Evolutionary conservation across 2,888 invertebrate species (phyloP).

Genomic region (Cantharis rustica): DNA sequence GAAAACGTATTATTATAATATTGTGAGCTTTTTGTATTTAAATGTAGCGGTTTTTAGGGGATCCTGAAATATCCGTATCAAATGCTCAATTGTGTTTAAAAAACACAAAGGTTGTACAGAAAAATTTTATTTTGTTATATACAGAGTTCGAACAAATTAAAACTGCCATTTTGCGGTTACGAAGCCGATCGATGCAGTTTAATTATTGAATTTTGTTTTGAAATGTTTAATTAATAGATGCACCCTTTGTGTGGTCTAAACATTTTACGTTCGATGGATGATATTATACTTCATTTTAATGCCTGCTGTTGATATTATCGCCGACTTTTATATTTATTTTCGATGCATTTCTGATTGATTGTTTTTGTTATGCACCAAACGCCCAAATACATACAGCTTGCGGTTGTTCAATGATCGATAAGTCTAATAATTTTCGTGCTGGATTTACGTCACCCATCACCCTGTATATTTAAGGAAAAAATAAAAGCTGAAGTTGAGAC

Average conservation of each 20-base stretch:
- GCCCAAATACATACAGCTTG: background rate
- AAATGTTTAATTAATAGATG: background rate
- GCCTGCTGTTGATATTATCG: background rate
- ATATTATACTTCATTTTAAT: background rate
- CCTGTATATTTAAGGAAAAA: background rate
- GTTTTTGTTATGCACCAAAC: background rate
- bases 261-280: background rate
- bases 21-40: background rate
- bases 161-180: background rate
- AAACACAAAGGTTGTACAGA: background rate
- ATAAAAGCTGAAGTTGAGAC: background rate
- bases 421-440: background rate
- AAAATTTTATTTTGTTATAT: background rate
- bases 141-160: background rate
- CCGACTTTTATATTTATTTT: background rate
- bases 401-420: background rate
- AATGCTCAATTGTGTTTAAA: background rate
- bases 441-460: background rate
- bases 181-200: background rate
- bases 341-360: background rate
- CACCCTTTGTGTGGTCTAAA: background rate
- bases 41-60: background rate
- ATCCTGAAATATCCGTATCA: background rate
- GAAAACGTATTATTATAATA: background rate
- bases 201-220: background rate